A percentile compares a stretch with the other conserved stretches of the same genome.
These are phyloP conservation scores for Drosophila elegans DNA, from an alignment of 1,140 invertebrate species.

Conservation along the genomic window DNA sequence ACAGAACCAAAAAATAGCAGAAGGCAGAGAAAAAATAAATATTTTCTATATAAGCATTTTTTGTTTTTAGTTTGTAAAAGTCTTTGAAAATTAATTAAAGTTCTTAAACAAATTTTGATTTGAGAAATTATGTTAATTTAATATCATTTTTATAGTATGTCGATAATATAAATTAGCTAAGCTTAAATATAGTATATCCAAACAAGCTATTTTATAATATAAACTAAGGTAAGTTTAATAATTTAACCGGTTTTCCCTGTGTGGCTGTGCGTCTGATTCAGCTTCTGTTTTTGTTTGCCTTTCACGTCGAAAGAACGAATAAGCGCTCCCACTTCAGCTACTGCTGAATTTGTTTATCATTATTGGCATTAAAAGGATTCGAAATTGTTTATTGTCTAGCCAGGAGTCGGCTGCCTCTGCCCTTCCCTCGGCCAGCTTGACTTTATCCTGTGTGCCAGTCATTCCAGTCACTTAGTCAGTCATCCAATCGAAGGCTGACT, in stretches of 20 bases:
- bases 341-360: conserved; percentile 80
- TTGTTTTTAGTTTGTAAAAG: too few relatives aligned
- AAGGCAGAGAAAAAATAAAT: too few relatives aligned
- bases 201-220: too few relatives aligned
- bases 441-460: conserved; percentile 54
- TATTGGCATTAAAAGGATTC: conserved; percentile 83
- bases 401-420: conserved; percentile 31
- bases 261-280: conserved; percentile 13
- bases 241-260: conserved; percentile 3
- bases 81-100: too few relatives aligned
- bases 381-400: conserved; percentile 82
- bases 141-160: too few relatives aligned
- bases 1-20: conserved; percentile 1
- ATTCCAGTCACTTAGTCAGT: conserved; percentile 56
- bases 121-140: too few relatives aligned
- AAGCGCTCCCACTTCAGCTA: conserved; percentile 12
- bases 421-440: conserved; percentile 7
- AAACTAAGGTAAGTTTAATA: not conserved
- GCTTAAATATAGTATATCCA: not conserved
- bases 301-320: conserved; percentile 52
- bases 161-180: too few relatives aligned
- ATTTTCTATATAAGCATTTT: too few relatives aligned
- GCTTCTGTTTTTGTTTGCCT: conserved; percentile 65
- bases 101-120: too few relatives aligned
- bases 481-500: conserved; percentile 40